These are phyloP conservation scores for Euproctis similis DNA, from an alignment of 2,888 invertebrate species.

Conservation along the genomic window DNA sequence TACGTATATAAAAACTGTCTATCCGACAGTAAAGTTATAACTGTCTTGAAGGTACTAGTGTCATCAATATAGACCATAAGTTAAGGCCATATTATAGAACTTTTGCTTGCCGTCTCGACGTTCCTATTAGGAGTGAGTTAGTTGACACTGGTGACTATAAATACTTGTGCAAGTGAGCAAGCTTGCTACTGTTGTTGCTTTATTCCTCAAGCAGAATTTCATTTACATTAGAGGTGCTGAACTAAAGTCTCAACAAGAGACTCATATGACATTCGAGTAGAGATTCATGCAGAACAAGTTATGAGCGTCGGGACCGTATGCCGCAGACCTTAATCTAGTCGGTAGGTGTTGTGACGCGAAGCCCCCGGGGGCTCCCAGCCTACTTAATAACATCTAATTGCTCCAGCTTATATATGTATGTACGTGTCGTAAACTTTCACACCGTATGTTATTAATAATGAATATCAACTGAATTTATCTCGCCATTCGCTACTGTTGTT, in stretches of 20 bases:
- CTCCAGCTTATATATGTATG: slow-evolving; percentile 58
- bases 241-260: slow-evolving; percentile 56
- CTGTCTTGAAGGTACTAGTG: slow-evolving; percentile 44
- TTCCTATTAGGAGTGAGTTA: slow-evolving; percentile 68
- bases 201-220: slow-evolving; percentile 73
- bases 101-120: slow-evolving; percentile 55
- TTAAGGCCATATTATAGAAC: slow-evolving; percentile 64
- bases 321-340: slow-evolving; percentile 62
- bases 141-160: slow-evolving; percentile 66
- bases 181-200: too few relatives aligned
- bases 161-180: slow-evolving; percentile 61
- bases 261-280: slow-evolving; percentile 62
- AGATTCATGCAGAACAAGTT: slow-evolving; percentile 71
- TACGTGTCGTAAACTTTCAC: slow-evolving; percentile 60
- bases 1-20: slow-evolving; percentile 53
- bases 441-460: slow-evolving; percentile 47
- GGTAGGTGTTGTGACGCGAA: slow-evolving; percentile 46
- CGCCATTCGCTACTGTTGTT: slow-evolving; percentile 25
- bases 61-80: slow-evolving; percentile 70
- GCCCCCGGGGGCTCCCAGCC: slow-evolving; percentile 49
- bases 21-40: slow-evolving; percentile 52
- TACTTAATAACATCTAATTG: slow-evolving; percentile 72
- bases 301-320: slow-evolving; percentile 56
- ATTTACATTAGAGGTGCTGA: slow-evolving; percentile 73
- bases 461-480: slow-evolving; percentile 44